Percentiles rank a stretch among this genome's conserved stretches.
Evolutionary conservation across 2,888 invertebrate species (phyloP).

Genomic region (Palloptera scutellata): DNA sequence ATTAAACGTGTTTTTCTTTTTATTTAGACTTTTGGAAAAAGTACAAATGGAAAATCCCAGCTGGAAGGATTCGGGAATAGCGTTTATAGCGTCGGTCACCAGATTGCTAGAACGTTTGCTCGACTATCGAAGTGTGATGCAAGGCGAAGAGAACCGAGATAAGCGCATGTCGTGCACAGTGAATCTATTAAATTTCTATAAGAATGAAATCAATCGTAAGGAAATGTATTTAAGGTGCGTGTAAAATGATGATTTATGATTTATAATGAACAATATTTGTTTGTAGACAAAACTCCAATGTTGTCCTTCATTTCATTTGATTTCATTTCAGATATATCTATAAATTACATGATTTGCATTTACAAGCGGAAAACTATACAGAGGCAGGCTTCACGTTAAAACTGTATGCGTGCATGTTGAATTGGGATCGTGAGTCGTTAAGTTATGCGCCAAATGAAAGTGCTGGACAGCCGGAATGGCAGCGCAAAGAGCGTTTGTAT

Average conservation of each 20-base stretch:
- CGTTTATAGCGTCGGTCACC: slow-evolving; percentile 92
- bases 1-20: background rate
- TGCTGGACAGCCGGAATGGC: slow-evolving; percentile 84
- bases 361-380: slow-evolving; percentile 89
- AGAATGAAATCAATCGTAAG: slow-evolving; percentile 92
- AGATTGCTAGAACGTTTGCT: slow-evolving; percentile 85
- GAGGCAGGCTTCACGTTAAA: slow-evolving; percentile 95
- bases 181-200: slow-evolving; percentile 94
- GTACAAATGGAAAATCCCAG: slow-evolving; percentile 84
- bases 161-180: slow-evolving; percentile 97
- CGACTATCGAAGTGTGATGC: slow-evolving; percentile 94
- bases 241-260: background rate
- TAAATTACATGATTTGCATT: slow-evolving; percentile 90
- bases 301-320: background rate
- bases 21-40: slow-evolving; percentile 78
- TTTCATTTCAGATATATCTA: slow-evolving; percentile 78
- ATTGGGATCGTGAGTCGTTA: slow-evolving; percentile 77
- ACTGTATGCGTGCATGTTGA: slow-evolving; percentile 89
- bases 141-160: slow-evolving; percentile 93
- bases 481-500: slow-evolving; percentile 88
- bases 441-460: slow-evolving; percentile 72
- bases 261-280: background rate
- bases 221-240: slow-evolving; percentile 85
- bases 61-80: slow-evolving; percentile 91
- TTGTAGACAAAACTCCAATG: background rate